Evolutionary conservation across 2,797 vertebrate genomes (phyloP), one percentile per base, ranked within the genome.

Genomic region (Gephyroberyx darwinii): DNA sequence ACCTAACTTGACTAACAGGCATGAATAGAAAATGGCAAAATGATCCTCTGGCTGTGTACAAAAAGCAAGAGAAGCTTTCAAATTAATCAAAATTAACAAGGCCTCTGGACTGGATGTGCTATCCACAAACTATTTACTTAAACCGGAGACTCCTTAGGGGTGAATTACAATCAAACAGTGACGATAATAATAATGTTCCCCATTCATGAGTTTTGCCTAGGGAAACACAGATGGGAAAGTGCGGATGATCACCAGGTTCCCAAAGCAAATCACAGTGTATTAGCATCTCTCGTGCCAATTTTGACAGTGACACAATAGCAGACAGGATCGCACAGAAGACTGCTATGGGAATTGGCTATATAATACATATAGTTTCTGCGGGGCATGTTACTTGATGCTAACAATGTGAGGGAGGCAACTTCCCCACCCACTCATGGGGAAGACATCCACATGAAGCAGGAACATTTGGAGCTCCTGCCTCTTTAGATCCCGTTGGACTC

Each of bases 401-500:
- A 81, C 43, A 12, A 47, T 64, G 58, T 33, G 52, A 61, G 41
- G 75, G 58, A 81, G 31, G 61, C 50, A 69, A 61, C 45, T 63
- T 65, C 63, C 33, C 35, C 55, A 70, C 76, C 69, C 74, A 71
- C 76, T 10, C 81, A 68, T 53, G 63, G 20, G 35, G 75, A 26
- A 75, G 66, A 70, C 37, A 68, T 51, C 26, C 33, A 56, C 22
- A 37, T 78, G 52, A 77, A 77, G 75, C 76, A 53, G 56, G 59
- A 83, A 72, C 80, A 91, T 76, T 86, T 89, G 84, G 69, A 80
- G 65, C 41, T 17, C 69, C 62, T 62, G 62, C 37, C 64, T 83
- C 71, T 78, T 71, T 55, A 68, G 22, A 73, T 71, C 79, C 71
- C 79, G 45, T 69, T 61, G 71, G 77, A 88, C 82, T 78, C 84